A percentile compares a stretch with the other conserved stretches of the same genome.
phyloP scores from a whole-genome alignment of 2,113 vertebrate species.

The Mesoclemmys tuberculata region DNA sequence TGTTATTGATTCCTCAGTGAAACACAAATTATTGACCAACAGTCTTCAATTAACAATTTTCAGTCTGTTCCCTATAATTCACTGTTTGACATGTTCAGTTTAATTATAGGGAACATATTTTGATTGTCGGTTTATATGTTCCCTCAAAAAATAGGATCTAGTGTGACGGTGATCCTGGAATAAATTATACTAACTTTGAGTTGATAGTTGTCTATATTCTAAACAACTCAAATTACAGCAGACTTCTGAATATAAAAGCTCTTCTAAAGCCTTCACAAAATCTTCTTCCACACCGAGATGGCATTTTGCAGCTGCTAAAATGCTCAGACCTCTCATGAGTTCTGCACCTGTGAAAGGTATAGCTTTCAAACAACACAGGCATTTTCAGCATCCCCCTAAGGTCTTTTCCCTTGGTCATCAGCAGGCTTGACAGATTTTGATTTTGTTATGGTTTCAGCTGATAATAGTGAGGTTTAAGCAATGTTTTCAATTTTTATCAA shows the following conservation, averaged over 20 bases:
- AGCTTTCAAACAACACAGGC: constrained; percentile 25
- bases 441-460: too few species aligned
- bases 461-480: too few species aligned
- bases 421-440: too few species aligned
- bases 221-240: background rate
- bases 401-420: constrained; percentile 20
- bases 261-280: background rate
- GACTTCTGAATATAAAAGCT: background rate
- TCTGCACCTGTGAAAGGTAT: constrained; percentile 61
- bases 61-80: background rate
- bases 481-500: too few species aligned
- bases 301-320: constrained; percentile 30
- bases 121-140: background rate
- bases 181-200: background rate
- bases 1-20: background rate
- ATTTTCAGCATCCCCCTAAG: constrained; percentile 36
- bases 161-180: background rate
- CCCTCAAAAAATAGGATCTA: background rate
- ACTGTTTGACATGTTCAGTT: background rate
- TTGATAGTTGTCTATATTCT: background rate
- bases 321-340: constrained; percentile 31
- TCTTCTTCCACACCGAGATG: constrained; percentile 55
- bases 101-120: background rate
- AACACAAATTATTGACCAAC: background rate
- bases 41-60: background rate